These are phyloP conservation scores for Hyphantria cunea DNA, from an alignment of 1,140 invertebrate genomes.

Conservation along the genomic window DNA sequence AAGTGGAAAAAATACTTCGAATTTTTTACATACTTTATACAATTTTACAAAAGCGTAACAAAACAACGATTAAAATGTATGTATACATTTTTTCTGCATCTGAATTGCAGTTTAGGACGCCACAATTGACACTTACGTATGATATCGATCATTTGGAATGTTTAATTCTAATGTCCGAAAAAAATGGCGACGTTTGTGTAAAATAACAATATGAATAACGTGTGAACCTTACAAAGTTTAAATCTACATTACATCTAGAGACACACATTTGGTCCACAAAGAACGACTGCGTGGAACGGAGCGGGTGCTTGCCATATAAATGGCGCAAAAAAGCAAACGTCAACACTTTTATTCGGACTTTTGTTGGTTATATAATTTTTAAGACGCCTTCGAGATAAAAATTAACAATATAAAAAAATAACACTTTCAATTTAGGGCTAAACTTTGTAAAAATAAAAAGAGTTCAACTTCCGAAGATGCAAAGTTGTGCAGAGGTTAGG, in stretches of 20 bases:
- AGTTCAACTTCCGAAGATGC: too few relatives aligned
- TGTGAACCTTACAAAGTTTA: not conserved
- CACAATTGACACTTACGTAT: slow-evolving; percentile 33
- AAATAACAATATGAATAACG: slow-evolving; percentile 1
- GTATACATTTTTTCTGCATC: slow-evolving; percentile 11
- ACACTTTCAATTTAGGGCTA: not conserved
- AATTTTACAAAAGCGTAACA: slow-evolving; percentile 26
- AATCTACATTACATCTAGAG: slow-evolving; percentile 10
- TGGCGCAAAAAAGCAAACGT: slow-evolving; percentile 14
- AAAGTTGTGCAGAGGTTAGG: too few relatives aligned
- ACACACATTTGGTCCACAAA: slow-evolving; percentile 13
- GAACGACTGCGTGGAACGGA: slow-evolving; percentile 6
- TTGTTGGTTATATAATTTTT: slow-evolving; percentile 1
- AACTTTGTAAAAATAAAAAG: too few relatives aligned
- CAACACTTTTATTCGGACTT: slow-evolving; percentile 10
- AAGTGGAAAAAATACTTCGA: slow-evolving; percentile 22
- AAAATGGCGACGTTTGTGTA: slow-evolving; percentile 2
- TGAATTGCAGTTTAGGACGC: slow-evolving; percentile 15
- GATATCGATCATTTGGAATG: not conserved
- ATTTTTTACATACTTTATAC: slow-evolving; percentile 29
- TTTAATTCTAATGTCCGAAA: slow-evolving; percentile 3
- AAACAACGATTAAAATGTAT: slow-evolving; percentile 9
- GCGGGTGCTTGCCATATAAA: not conserved
- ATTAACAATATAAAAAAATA: not conserved
- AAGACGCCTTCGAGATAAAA: too few relatives aligned